Evolutionary conservation across 2,797 vertebrate species (phyloP).

Genomic region (Cetoscarus ocellatus): DNA sequence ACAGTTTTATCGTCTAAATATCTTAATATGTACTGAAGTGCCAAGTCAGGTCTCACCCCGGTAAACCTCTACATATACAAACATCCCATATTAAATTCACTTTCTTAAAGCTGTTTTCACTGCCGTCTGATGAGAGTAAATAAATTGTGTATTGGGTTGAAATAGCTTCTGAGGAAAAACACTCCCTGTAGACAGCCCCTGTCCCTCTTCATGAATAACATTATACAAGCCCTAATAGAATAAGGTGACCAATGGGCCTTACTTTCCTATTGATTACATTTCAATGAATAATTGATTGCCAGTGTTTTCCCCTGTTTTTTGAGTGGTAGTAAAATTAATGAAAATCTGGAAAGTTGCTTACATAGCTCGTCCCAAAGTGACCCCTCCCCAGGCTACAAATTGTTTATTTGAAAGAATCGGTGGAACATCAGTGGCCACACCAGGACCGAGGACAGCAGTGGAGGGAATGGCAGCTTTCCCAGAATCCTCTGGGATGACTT

Average conservation of each 20-base stretch:
- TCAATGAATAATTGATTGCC: slow-evolving; percentile 65
- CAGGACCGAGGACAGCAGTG: slow-evolving; percentile 42
- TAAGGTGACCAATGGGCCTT: slow-evolving; percentile 42
- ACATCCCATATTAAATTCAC: background rate
- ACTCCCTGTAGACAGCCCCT: slow-evolving; percentile 51
- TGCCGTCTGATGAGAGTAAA: slow-evolving; percentile 50
- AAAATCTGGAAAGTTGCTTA: slow-evolving; percentile 82
- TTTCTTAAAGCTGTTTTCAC: slow-evolving; percentile 26
- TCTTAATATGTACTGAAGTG: background rate
- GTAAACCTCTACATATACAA: slow-evolving; percentile 22
- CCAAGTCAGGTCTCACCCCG: slow-evolving; percentile 4
- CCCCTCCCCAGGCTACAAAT: slow-evolving; percentile 94
- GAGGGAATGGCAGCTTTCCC: slow-evolving; percentile 58
- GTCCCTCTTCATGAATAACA: slow-evolving; percentile 77
- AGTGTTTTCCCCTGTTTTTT: slow-evolving; percentile 24
- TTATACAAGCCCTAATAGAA: slow-evolving; percentile 66
- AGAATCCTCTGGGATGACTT: slow-evolving; percentile 58
- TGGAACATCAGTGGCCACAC: slow-evolving; percentile 80
- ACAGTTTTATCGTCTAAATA: slow-evolving; percentile 1
- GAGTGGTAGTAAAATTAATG: slow-evolving; percentile 39
- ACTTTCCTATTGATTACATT: slow-evolving; percentile 56
- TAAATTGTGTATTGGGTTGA: slow-evolving; percentile 62
- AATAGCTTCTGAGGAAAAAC: slow-evolving; percentile 68
- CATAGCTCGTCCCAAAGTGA: slow-evolving; percentile 91
- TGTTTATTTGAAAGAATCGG: slow-evolving; percentile 97